These are phyloP conservation scores for Protonemura montana DNA, from an alignment of 2,888 invertebrate genomes.

Conservation along the genomic window DNA sequence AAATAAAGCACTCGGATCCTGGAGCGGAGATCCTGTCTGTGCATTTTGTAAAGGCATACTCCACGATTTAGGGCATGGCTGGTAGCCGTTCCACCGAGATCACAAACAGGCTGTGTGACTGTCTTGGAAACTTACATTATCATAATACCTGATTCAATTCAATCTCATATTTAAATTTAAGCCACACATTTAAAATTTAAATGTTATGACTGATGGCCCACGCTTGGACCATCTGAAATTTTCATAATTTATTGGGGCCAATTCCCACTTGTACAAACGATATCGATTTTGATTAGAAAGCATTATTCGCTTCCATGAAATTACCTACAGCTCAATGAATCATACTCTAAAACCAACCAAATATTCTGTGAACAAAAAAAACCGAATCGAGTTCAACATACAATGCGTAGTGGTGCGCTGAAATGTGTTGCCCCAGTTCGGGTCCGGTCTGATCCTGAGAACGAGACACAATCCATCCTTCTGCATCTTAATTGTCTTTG, in stretches of 20 bases:
- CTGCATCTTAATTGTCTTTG: slow-evolving; percentile 56
- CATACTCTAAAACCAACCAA: neutral
- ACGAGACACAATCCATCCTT: slow-evolving; percentile 71
- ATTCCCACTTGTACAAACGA: neutral
- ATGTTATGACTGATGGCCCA: too few species aligned
- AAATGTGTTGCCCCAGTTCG: slow-evolving; percentile 54
- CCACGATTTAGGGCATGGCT: neutral
- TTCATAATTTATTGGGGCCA: neutral
- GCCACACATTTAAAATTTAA: neutral
- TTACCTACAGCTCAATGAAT: neutral
- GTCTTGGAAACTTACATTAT: neutral
- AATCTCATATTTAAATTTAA: neutral
- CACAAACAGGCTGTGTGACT: neutral
- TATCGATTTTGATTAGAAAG: neutral
- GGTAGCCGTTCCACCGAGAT: neutral
- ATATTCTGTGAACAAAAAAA: neutral
- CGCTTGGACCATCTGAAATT: neutral
- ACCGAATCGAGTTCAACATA: neutral
- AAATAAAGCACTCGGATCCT: neutral
- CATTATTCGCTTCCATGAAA: neutral
- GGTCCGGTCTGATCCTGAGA: slow-evolving; percentile 67
- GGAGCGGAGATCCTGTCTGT: neutral
- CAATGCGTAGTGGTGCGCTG: slow-evolving; percentile 18
- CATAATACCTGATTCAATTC: neutral
- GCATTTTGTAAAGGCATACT: neutral